phyloP scores from a whole-genome alignment of 2,888 invertebrate species.

The Platerodrilus igneus region DNA sequence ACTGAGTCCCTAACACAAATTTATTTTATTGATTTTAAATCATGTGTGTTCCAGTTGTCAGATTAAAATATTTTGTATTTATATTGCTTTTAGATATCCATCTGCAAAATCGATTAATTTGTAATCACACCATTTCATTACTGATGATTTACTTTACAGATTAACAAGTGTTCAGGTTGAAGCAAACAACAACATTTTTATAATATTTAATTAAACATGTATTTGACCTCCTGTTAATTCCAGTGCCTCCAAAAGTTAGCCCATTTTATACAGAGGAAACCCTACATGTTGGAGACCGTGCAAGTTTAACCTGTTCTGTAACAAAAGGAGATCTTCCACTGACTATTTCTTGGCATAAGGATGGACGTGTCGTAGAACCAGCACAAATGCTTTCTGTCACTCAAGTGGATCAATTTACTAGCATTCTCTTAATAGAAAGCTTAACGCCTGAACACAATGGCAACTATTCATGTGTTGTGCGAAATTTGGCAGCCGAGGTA shows the following conservation, averaged over 20 bases:
- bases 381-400: constrained; percentile 61
- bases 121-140: too few species aligned
- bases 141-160: too few species aligned
- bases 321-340: constrained; percentile 73
- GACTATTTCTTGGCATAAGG: constrained; percentile 72
- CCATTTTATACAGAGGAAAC: constrained; percentile 66
- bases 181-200: too few species aligned
- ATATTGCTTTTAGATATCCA: too few species aligned
- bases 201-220: background rate
- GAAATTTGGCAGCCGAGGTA: constrained; percentile 69
- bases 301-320: constrained; percentile 69
- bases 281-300: constrained; percentile 68
- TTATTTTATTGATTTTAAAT: too few species aligned
- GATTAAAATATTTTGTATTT: too few species aligned
- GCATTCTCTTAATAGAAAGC: constrained; percentile 72
- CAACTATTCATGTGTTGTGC: constrained; percentile 71
- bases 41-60: too few species aligned
- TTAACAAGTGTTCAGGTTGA: background rate
- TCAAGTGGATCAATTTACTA: constrained; percentile 72
- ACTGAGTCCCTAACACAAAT: too few species aligned
- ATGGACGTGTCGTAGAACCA: constrained; percentile 61
- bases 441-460: constrained; percentile 72
- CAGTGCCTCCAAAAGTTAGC: constrained; percentile 75
- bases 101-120: too few species aligned
- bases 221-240: constrained; percentile 39